A percentile compares a stretch with the other conserved stretches of the same genome.
These are phyloP conservation scores for Micoletzkya japonica DNA, from an alignment of 2,888 invertebrate species.

Conservation along the genomic window DNA sequence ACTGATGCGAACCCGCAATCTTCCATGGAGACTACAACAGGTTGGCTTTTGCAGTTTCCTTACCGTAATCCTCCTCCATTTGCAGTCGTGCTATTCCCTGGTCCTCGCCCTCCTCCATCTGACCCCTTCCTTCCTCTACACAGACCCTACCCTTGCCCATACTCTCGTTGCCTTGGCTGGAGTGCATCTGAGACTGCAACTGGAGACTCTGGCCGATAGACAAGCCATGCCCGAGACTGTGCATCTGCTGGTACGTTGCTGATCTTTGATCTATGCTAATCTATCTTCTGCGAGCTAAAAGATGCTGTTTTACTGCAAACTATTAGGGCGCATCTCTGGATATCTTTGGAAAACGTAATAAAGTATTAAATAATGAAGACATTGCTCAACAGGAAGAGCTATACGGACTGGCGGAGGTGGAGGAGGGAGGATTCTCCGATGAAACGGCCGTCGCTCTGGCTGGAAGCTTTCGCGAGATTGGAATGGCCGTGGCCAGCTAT, in stretches of 20 bases:
- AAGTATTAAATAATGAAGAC: too few relatives aligned
- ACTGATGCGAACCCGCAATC: conserved; percentile 2
- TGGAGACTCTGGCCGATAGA: neutral
- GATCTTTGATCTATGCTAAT: neutral
- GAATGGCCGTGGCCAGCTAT: neutral
- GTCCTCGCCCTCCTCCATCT: neutral
- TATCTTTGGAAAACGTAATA: too few relatives aligned
- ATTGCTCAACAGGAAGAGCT: conserved; percentile 22
- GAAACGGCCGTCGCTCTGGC: conserved; percentile 19
- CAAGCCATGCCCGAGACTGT: neutral
- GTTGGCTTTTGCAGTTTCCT: neutral
- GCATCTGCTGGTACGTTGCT: neutral
- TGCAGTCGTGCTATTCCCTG: conserved; percentile 7
- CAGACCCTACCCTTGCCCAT: neutral
- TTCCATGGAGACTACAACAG: conserved; percentile 18
- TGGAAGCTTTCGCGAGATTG: neutral
- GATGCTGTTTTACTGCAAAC: too few relatives aligned
- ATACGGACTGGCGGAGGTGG: conserved; percentile 11
- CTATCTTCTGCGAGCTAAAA: too few relatives aligned
- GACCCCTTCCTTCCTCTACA: conserved; percentile 1
- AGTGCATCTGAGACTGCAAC: conserved; percentile 13
- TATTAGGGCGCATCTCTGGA: too few relatives aligned
- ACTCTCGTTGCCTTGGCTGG: neutral
- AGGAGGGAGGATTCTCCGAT: conserved; percentile 1
- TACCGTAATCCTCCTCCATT: neutral